phyloP scores from a whole-genome alignment of 2,888 invertebrate genomes.

The Crioceris asparagi region DNA sequence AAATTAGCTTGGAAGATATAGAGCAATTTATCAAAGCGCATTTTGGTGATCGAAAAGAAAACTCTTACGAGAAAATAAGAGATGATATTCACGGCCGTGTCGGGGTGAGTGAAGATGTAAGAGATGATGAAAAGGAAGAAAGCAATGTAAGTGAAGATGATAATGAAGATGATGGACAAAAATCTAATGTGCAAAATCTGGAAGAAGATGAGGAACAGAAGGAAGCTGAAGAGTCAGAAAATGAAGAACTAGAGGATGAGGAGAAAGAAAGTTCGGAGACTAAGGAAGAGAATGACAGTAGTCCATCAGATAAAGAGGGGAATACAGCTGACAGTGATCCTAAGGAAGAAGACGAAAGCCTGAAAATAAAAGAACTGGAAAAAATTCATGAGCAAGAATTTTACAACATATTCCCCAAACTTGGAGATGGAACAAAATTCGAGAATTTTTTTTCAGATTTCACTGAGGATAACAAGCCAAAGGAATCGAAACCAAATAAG shows the following conservation, averaged over 20 bases:
- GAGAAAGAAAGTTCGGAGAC: conserved; percentile 6
- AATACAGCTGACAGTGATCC: conserved; percentile 3
- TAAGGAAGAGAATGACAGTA: not conserved
- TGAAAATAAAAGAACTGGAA: conserved; percentile 10
- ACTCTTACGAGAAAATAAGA: conserved; percentile 13
- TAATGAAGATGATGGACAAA: conserved; percentile 10
- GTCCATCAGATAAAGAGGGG: conserved; percentile 2
- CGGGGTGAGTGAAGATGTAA: conserved; percentile 4
- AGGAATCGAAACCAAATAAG: not conserved
- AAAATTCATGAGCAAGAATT: conserved; percentile 13
- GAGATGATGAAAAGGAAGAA: conserved; percentile 3
- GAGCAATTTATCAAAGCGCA: conserved; percentile 15
- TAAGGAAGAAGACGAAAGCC: conserved; percentile 4
- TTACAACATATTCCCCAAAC: conserved; percentile 13
- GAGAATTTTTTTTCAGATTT: conserved; percentile 10
- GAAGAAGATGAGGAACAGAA: conserved; percentile 1
- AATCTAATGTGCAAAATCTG: not conserved
- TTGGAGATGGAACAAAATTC: conserved; percentile 14
- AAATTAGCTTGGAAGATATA: conserved; percentile 10
- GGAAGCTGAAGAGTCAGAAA: conserved; percentile 14
- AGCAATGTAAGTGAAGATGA: conserved; percentile 6
- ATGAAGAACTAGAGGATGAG: conserved; percentile 11
- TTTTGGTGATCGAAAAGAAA: conserved; percentile 12
- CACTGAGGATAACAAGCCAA: not conserved
- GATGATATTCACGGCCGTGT: conserved; percentile 7